Conservation (phyloP, 2,113 vertebrate genomes). For the Mustela nigripes region DNA sequence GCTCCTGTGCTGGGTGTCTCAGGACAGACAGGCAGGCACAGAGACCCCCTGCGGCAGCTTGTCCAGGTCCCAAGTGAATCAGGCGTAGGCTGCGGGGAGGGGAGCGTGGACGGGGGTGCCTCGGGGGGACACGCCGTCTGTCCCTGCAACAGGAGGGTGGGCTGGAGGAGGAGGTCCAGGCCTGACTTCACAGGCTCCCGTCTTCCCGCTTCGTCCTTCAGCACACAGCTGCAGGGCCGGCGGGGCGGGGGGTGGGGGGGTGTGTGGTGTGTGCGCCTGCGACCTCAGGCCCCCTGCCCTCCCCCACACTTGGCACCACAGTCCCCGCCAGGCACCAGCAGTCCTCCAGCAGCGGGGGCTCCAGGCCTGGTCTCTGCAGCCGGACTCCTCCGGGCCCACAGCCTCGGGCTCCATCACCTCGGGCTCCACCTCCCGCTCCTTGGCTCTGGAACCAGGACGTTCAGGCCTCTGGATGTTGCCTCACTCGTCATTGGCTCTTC, state of each 20-base stretch:
- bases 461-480: background rate
- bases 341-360: background rate
- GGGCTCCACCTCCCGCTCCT: background rate
- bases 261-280: background rate
- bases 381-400: background rate
- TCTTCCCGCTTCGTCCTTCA: background rate
- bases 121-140: rapidly evolving
- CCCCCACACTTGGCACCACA: background rate
- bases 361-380: background rate
- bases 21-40: background rate
- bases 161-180: background rate
- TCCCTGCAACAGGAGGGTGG: background rate
- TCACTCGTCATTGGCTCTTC: background rate
- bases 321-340: background rate
- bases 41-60: background rate
- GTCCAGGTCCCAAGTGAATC: background rate
- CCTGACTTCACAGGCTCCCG: background rate
- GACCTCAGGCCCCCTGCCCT: rapidly evolving
- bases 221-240: background rate
- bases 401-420: background rate
- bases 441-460: background rate
- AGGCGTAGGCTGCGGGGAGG: background rate
- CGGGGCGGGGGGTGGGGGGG: background rate
- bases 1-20: background rate
- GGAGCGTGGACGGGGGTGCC: background rate